Percentiles rank a stretch among this genome's conserved stretches.
phyloP scores from a whole-genome alignment of 2,888 invertebrate genomes.

The Scaptomyza flava region DNA sequence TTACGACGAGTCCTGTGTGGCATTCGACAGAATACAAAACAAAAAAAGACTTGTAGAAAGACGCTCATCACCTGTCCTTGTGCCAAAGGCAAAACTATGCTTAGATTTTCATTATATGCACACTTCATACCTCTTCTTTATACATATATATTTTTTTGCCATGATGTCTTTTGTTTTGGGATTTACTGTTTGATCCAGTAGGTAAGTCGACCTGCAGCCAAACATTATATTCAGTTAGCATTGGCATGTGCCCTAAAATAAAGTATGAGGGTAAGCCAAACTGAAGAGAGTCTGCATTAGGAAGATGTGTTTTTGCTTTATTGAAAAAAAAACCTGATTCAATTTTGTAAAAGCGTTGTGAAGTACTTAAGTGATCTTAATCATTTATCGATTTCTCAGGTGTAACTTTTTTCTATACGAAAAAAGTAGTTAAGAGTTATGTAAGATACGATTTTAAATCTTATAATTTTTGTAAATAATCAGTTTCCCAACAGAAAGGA shows the following conservation, averaged over 20 bases:
- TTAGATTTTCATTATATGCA: constrained; percentile 19
- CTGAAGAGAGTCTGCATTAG: not conserved
- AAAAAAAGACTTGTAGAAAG: constrained; percentile 32
- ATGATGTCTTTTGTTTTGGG: constrained; percentile 51
- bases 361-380: constrained; percentile 2
- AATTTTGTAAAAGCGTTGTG: not conserved
- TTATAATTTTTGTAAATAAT: not conserved
- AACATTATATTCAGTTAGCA: constrained; percentile 23
- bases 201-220: constrained; percentile 51
- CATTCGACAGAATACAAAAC: constrained; percentile 33
- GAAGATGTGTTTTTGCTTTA: too few species aligned
- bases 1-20: constrained; percentile 51
- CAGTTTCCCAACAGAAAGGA: not conserved
- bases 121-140: not conserved
- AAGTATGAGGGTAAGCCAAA: constrained; percentile 6
- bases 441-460: not conserved
- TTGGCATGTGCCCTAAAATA: constrained; percentile 46
- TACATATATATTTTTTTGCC: constrained; percentile 29
- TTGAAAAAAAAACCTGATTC: not conserved
- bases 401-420: not conserved
- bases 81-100: constrained; percentile 45
- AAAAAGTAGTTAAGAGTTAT: not conserved
- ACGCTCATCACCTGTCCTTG: constrained; percentile 72
- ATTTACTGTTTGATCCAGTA: constrained; percentile 39
- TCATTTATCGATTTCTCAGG: not conserved